Evolutionary conservation across 2,888 invertebrate genomes (phyloP).

Genomic region (Limnephilus auricula): DNA sequence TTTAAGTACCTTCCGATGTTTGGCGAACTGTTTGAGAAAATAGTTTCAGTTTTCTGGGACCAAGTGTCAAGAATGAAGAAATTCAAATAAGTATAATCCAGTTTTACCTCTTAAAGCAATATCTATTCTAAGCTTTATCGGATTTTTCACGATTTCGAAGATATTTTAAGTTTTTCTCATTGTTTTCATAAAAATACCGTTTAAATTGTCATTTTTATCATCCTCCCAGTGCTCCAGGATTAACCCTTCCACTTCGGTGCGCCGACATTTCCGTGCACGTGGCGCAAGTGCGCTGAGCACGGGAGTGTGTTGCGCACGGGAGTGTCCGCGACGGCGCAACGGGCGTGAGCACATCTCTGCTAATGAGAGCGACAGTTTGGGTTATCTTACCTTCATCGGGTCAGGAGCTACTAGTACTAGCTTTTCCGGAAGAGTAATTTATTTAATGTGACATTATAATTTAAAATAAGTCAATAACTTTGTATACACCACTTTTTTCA

Average conservation of each 20-base stretch:
- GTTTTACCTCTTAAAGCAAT: no score
- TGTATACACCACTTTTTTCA: no score
- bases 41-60: no score
- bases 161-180: background rate
- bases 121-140: no score
- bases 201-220: background rate
- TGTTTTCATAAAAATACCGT: background rate
- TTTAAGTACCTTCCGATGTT: no score
- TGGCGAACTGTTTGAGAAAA: no score
- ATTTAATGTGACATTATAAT: no score
- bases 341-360: constrained; percentile 12
- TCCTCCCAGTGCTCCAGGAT: background rate
- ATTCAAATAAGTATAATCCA: no score
- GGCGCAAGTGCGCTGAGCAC: background rate
- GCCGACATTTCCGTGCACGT: background rate
- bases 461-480: no score
- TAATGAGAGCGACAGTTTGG: constrained; percentile 5
- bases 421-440: no score
- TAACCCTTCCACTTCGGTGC: background rate
- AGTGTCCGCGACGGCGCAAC: background rate
- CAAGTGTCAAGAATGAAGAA: no score
- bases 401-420: background rate
- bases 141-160: no score
- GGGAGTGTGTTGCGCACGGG: background rate
- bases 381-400: background rate